These are phyloP conservation scores for Ostrea edulis DNA, from an alignment of 1,140 invertebrate genomes.

Conservation along the genomic window DNA sequence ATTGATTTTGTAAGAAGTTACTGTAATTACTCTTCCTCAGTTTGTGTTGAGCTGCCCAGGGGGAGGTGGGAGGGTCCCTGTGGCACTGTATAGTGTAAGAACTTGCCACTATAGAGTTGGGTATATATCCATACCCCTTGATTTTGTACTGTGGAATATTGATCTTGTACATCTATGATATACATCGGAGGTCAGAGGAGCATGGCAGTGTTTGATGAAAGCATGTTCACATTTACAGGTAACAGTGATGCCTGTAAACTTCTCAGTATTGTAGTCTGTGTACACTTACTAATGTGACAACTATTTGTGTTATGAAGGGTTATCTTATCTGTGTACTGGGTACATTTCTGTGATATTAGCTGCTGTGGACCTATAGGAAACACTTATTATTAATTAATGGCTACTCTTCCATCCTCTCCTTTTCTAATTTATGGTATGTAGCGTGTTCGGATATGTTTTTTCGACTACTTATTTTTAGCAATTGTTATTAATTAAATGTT, in stretches of 20 bases:
- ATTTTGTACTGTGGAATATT: not conserved
- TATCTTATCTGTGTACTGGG: slow-evolving; percentile 17
- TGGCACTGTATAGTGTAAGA: not conserved
- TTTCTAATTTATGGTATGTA: slow-evolving; percentile 28
- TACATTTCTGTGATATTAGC: not conserved
- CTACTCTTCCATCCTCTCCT: not conserved
- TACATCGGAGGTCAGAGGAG: not conserved
- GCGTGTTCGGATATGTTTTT: not conserved
- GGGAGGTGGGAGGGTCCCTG: not conserved
- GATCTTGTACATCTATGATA: not conserved
- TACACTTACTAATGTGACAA: not conserved
- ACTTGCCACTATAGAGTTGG: not conserved
- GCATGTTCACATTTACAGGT: not conserved
- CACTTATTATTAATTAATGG: slow-evolving; percentile 9
- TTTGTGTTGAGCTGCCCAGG: not conserved
- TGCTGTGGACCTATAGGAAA: not conserved
- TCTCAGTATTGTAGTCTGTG: not conserved
- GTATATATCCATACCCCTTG: not conserved
- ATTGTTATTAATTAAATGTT: not conserved
- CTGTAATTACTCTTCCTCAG: not conserved
- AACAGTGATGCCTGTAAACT: not conserved
- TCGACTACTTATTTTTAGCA: too few species aligned
- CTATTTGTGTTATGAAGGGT: not conserved
- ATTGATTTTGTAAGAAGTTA: not conserved
- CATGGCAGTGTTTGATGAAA: not conserved